Evolutionary conservation across 2,113 vertebrate species (phyloP).

Genomic region (Hemiscyllium ocellatum): DNA sequence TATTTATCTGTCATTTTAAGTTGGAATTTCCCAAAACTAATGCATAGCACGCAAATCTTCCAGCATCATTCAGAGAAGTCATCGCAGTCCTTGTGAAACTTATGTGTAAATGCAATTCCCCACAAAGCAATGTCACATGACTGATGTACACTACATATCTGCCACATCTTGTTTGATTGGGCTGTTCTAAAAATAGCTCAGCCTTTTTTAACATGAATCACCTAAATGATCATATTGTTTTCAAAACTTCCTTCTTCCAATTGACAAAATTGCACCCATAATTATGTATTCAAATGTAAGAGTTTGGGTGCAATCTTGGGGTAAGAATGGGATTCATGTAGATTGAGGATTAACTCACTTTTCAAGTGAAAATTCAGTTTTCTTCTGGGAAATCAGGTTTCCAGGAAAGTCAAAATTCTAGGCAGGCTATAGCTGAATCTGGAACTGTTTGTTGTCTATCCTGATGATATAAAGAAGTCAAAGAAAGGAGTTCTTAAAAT

Average conservation of each 20-base stretch:
- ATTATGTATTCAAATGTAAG: neutral
- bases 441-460: too few relatives aligned
- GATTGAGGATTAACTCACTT: too few relatives aligned
- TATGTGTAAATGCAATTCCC: neutral
- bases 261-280: neutral
- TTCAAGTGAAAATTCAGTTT: too few relatives aligned
- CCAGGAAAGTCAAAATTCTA: too few relatives aligned
- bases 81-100: neutral
- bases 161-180: neutral
- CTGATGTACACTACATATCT: neutral
- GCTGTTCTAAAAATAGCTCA: neutral
- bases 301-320: too few relatives aligned
- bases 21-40: neutral
- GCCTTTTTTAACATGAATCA: neutral
- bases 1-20: neutral
- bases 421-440: too few relatives aligned
- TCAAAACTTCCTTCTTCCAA: neutral
- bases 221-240: neutral
- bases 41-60: neutral
- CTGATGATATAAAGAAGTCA: too few relatives aligned
- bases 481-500: too few relatives aligned
- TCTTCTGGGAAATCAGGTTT: too few relatives aligned
- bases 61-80: neutral
- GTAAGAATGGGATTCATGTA: too few relatives aligned
- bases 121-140: neutral